Evolutionary conservation across 1,140 invertebrate genomes (phyloP).

Genomic region (Pseudomyrmex sp.): DNA sequence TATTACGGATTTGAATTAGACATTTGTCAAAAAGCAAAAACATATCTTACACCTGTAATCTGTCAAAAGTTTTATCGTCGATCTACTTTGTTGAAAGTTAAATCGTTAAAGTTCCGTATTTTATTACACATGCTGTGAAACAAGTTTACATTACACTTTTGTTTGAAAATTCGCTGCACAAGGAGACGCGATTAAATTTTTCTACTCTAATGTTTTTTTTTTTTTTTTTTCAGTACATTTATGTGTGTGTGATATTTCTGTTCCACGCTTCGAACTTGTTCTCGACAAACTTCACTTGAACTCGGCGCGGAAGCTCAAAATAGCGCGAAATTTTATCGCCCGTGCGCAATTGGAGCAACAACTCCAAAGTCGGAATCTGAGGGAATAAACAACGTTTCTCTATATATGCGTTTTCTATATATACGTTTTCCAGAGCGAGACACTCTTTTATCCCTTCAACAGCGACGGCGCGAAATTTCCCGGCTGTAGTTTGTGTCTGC

Average conservation of each 20-base stretch:
- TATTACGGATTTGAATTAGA: too few species aligned
- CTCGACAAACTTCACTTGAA: conserved; percentile 1
- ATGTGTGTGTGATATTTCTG: conserved; percentile 6
- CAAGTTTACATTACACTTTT: not conserved
- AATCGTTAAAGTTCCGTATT: too few species aligned
- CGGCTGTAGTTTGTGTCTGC: not conserved
- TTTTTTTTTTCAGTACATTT: not conserved
- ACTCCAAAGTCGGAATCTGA: conserved; percentile 34
- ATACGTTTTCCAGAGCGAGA: conserved; percentile 18
- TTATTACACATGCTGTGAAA: too few species aligned
- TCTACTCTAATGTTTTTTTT: not conserved
- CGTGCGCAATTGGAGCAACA: conserved; percentile 3
- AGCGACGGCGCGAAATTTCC: not conserved
- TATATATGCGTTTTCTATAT: conserved; percentile 15
- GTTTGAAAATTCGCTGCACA: conserved; percentile 7
- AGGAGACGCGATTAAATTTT: not conserved
- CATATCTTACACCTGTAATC: too few species aligned
- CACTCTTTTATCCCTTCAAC: conserved; percentile 8
- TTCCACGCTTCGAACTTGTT: not conserved
- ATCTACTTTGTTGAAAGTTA: too few species aligned
- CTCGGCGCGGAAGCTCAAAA: not conserved
- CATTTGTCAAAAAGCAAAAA: too few species aligned
- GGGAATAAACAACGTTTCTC: conserved; percentile 23
- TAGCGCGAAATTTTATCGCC: not conserved
- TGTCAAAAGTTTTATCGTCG: too few species aligned